Evolutionary conservation across 2,113 vertebrate species (phyloP).

Genomic region (Pagrus major): DNA sequence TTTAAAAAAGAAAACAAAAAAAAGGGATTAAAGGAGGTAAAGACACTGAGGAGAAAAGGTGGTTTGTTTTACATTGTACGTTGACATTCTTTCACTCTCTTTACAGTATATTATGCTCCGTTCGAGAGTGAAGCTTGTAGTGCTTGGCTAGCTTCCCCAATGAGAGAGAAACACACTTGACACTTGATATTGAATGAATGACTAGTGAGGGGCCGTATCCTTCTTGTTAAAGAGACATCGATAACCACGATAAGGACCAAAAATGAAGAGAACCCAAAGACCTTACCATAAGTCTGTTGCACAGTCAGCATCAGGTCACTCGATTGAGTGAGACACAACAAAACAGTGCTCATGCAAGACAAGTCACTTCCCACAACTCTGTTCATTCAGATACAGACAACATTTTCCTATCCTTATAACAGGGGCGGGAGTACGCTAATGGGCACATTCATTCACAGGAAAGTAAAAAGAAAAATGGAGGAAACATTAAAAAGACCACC

Average conservation of each 20-base stretch:
- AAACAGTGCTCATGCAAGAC: conserved; percentile 84
- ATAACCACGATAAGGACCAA: conserved; percentile 56
- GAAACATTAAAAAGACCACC: conserved; percentile 80
- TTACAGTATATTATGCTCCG: conserved; percentile 13
- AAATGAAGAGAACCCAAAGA: conserved; percentile 67
- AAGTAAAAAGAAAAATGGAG: conserved; percentile 62
- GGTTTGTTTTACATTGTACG: conserved; percentile 53
- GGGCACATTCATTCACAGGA: conserved; percentile 74
- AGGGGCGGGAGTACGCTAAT: conserved; percentile 65
- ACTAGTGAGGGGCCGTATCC: conserved; percentile 51
- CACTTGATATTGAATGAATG: conserved; percentile 55
- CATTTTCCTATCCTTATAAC: conserved; percentile 68
- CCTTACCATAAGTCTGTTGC: conserved; percentile 63
- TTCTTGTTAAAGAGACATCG: conserved; percentile 60
- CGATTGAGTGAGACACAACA: conserved; percentile 69
- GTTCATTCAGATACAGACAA: conserved; percentile 69
- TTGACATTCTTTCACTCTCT: conserved; percentile 69
- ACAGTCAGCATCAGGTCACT: conserved; percentile 71
- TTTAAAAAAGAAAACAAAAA: conserved; percentile 19
- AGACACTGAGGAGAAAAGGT: conserved; percentile 65
- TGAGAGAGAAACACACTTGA: conserved; percentile 59
- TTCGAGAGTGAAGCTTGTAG: conserved; percentile 66
- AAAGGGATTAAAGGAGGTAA: conserved; percentile 53
- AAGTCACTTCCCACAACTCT: conserved; percentile 75
- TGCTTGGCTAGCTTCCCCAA: conserved; percentile 69